A percentile compares a stretch with the other conserved stretches of the same genome.
phyloP scores from a whole-genome alignment of 2,113 vertebrate species.

The Hipposideros armiger region DNA sequence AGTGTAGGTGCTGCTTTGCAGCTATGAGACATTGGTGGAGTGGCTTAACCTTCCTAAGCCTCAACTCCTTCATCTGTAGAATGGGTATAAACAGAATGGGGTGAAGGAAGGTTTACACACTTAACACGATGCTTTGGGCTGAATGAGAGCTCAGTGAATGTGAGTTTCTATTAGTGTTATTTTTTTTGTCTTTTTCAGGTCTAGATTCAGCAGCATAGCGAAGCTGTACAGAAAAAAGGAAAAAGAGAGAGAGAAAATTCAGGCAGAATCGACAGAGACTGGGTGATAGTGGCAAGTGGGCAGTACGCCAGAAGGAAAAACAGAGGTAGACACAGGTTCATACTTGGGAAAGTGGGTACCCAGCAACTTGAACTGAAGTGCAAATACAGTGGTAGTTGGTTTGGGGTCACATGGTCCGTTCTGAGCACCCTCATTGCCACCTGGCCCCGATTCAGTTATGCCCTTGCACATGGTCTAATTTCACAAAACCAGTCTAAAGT shows the following conservation, averaged over 20 bases:
- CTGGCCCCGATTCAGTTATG: rapidly evolving
- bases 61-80: background rate
- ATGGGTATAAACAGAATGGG: background rate
- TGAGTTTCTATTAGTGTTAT: background rate
- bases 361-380: background rate
- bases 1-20: background rate
- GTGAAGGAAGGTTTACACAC: background rate
- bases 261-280: background rate
- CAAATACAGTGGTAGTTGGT: rapidly evolving
- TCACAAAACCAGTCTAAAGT: background rate
- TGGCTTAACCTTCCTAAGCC: background rate
- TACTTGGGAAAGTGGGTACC: rapidly evolving
- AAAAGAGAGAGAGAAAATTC: background rate
- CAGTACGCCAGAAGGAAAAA: background rate
- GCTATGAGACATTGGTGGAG: background rate
- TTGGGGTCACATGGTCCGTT: rapidly evolving
- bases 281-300: background rate
- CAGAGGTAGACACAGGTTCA: too few relatives aligned
- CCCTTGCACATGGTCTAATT: rapidly evolving
- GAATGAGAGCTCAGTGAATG: rapidly evolving
- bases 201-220: rapidly evolving
- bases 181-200: background rate
- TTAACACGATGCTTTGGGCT: background rate
- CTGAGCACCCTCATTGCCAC: background rate
- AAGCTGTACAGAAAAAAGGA: background rate